phyloP scores from a whole-genome alignment of 2,113 vertebrate species.

The Sebastes fasciatus region DNA sequence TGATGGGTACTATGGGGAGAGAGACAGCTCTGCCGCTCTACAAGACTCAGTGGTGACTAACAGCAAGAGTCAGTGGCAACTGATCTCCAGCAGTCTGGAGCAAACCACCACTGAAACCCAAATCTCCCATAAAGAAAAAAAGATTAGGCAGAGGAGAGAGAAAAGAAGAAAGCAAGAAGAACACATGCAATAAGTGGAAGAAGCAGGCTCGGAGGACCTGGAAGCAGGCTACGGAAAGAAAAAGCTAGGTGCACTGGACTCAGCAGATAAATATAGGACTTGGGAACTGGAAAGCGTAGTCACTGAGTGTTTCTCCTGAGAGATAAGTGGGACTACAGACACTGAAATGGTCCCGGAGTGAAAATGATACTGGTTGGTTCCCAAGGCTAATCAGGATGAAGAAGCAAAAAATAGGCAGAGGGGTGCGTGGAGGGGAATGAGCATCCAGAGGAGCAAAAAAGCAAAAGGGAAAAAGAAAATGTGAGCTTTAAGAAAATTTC shows the following conservation, averaged over 20 bases:
- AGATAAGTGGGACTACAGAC: background rate
- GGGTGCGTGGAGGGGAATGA: background rate
- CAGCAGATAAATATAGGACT: background rate
- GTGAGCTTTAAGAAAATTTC: background rate
- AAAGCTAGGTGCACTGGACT: background rate
- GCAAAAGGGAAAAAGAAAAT: background rate
- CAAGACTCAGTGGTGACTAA: background rate
- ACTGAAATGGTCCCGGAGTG: background rate
- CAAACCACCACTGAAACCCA: conserved; percentile 12
- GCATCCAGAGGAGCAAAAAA: conserved; percentile 9
- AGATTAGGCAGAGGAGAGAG: background rate
- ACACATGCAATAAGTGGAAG: background rate
- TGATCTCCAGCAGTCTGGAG: background rate
- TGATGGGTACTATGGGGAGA: conserved; percentile 23
- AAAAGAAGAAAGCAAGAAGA: background rate
- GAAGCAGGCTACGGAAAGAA: background rate
- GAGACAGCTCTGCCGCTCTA: conserved; percentile 9
- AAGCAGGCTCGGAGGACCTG: background rate
- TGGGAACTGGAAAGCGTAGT: background rate
- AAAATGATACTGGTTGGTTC: conserved; percentile 22
- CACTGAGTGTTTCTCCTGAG: conserved; percentile 1
- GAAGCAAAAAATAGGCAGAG: background rate
- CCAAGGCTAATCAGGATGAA: background rate
- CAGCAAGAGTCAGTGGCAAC: conserved; percentile 2
- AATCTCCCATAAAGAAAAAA: conserved; percentile 9